These are phyloP conservation scores for Parnassius apollo DNA, from an alignment of 2,888 invertebrate species.

Conservation along the genomic window DNA sequence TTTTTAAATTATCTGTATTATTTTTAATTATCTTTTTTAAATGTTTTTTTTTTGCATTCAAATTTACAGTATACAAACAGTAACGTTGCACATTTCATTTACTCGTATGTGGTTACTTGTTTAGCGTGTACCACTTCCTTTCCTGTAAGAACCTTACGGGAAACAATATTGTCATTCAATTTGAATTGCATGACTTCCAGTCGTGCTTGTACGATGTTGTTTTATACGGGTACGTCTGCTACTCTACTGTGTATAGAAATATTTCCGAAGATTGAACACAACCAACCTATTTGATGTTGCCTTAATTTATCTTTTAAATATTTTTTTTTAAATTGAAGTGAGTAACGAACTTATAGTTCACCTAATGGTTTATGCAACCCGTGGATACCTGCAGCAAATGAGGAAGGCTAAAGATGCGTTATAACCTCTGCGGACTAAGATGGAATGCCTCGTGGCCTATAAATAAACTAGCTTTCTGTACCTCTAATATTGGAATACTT, in stretches of 20 bases:
- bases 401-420: too few relatives aligned
- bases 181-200: constrained; percentile 51
- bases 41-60: too few relatives aligned
- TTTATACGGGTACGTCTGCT: constrained; percentile 14
- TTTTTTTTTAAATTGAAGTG: neutral
- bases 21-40: too few relatives aligned
- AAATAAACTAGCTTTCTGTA: too few relatives aligned
- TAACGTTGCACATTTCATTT: constrained; percentile 12
- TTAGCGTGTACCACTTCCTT: constrained; percentile 18
- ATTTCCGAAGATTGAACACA: constrained; percentile 11
- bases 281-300: constrained; percentile 1
- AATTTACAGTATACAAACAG: neutral
- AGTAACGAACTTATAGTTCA: too few relatives aligned
- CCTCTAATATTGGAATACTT: too few relatives aligned
- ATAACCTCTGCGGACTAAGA: too few relatives aligned
- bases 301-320: constrained; percentile 1
- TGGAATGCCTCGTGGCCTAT: too few relatives aligned
- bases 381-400: too few relatives aligned
- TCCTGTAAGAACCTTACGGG: constrained; percentile 24
- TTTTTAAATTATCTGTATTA: too few relatives aligned
- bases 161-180: constrained; percentile 43
- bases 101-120: constrained; percentile 8
- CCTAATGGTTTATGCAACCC: neutral
- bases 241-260: constrained; percentile 15
- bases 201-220: constrained; percentile 31